A percentile compares a stretch with the other conserved stretches of the same genome.
These are phyloP conservation scores for Bugula neritina DNA, from an alignment of 2,888 invertebrate genomes.

Conservation along the genomic window DNA sequence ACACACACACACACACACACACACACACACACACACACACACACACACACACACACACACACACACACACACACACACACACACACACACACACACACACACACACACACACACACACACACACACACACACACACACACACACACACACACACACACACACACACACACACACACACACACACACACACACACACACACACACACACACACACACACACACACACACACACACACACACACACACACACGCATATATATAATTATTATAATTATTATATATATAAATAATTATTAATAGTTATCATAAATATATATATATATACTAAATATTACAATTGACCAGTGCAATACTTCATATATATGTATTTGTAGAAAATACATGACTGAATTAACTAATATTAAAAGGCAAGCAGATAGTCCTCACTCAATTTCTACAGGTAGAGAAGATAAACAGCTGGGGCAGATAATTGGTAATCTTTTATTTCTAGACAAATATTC, in stretches of 20 bases:
- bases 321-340: too few relatives aligned
- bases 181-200: not conserved
- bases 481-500: too few relatives aligned
- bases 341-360: too few relatives aligned
- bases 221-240: not conserved
- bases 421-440: too few relatives aligned
- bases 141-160: not conserved
- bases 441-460: too few relatives aligned
- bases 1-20: not conserved
- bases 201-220: not conserved
- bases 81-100: not conserved
- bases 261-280: too few relatives aligned
- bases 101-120: not conserved
- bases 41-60: not conserved
- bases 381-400: too few relatives aligned
- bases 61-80: not conserved
- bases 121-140: not conserved
- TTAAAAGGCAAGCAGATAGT: too few relatives aligned
- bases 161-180: not conserved
- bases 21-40: not conserved
- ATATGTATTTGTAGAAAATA: too few relatives aligned
- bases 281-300: too few relatives aligned
- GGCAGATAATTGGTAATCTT: too few relatives aligned
- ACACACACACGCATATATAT: not conserved
- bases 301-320: too few relatives aligned